Conservation (phyloP, 2,888 invertebrate genomes). For the Omphaloscelis lunosa region DNA sequence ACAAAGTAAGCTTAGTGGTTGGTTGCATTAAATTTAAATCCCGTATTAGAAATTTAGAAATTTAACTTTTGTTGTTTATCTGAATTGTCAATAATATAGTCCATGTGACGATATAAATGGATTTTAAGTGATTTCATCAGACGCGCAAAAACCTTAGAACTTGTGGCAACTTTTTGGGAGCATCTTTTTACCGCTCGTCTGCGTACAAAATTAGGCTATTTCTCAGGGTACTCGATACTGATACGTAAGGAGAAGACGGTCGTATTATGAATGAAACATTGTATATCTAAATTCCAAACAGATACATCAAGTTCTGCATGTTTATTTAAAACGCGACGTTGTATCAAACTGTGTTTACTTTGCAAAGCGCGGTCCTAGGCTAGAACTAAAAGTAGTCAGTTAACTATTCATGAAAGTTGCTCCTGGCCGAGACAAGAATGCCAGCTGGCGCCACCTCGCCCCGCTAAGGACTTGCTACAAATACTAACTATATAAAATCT, state of each 20-base stretch:
- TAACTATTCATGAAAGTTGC: slow-evolving; percentile 89
- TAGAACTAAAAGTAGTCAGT: slow-evolving; percentile 83
- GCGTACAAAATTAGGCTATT: slow-evolving; percentile 30
- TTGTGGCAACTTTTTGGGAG: neutral
- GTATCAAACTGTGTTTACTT: slow-evolving; percentile 75
- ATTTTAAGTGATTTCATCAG: neutral
- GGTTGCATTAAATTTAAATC: neutral
- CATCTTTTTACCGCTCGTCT: slow-evolving; percentile 8
- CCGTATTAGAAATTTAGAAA: neutral
- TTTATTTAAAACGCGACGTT: slow-evolving; percentile 66
- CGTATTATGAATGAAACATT: slow-evolving; percentile 69
- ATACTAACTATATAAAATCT: slow-evolving; percentile 62
- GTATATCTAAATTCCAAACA: slow-evolving; percentile 66
- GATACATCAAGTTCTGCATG: slow-evolving; percentile 63
- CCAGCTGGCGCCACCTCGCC: slow-evolving; percentile 82
- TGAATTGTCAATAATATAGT: neutral
- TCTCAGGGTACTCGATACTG: slow-evolving; percentile 34
- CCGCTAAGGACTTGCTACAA: slow-evolving; percentile 65
- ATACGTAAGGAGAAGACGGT: slow-evolving; percentile 30
- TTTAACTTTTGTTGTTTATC: too few relatives aligned
- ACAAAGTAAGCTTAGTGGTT: slow-evolving; percentile 3
- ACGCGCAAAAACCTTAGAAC: neutral
- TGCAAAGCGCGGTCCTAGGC: slow-evolving; percentile 73
- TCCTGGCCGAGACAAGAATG: slow-evolving; percentile 84
- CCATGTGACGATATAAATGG: neutral